Evolutionary conservation across 92 coral and sea anemone species (phyloP), one percentile per base, ranked within the genome.

Genomic region (Parazoanthus atlanticus): DNA sequence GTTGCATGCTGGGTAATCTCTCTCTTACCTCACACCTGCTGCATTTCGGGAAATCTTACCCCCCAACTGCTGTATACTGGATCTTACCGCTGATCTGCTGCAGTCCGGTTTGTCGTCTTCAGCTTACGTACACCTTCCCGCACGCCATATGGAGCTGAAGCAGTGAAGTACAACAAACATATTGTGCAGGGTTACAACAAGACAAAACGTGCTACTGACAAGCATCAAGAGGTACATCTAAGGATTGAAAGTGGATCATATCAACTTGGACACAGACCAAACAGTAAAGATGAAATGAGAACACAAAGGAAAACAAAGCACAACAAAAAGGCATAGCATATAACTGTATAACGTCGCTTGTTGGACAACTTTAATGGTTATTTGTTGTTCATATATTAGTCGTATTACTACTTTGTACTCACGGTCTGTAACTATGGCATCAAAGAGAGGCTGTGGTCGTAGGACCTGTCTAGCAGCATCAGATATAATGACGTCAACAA

Each of bases 381-480:
- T 25, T 23, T 61, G 69, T 61, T 61, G 28, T 3, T 31, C 77
- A 30, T 31, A 5, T 41, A 72, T 6, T 72, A 31, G 31, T 29
- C 31, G 26, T 31, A 71, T 4, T 71, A 71, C 30, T 25, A 43
- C 54, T 34, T 33, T 70, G 8, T 64, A 97, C 99, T 95, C 82
- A 97, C 99, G 99, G 82, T 97, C 99, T 73, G 99, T 97, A 40
- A 97, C 88, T 30, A 97, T 95, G 41, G 98, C 98, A 86, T 97
- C 99, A 86, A 97, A 97, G 69, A 95, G 85, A 6, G 98, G 99
- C 12, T 76, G 46, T 26, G 91, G 91, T 84, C 98, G 88, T 29
- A 95, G 91, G 23, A 95, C 97, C 47, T 88, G 92, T 89, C 96
- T 88, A 0, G 96, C 93, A 16, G 96, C 96, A 80, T 97, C 99